These are phyloP conservation scores for Catonia carolina DNA, from an alignment of 2,888 invertebrate genomes.

Conservation along the genomic window DNA sequence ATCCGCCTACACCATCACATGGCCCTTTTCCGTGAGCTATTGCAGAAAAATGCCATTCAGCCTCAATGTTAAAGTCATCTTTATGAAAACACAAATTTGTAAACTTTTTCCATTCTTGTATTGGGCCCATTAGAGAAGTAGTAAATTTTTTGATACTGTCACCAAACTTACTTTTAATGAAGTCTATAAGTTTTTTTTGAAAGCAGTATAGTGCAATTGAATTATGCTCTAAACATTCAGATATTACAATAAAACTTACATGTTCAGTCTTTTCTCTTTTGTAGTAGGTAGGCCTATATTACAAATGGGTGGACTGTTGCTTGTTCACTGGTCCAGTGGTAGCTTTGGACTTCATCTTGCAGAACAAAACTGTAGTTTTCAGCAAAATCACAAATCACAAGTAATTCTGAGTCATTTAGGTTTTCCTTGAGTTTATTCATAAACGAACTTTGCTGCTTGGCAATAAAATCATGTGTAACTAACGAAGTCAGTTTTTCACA, in stretches of 20 bases:
- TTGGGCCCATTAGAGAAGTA: slow-evolving; percentile 33
- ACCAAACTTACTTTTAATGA: background rate
- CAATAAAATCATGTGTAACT: no score
- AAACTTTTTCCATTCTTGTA: slow-evolving; percentile 35
- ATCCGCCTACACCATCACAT: slow-evolving; percentile 30
- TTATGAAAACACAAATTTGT: slow-evolving; percentile 32
- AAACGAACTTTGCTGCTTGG: no score
- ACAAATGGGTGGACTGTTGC: slow-evolving; percentile 18
- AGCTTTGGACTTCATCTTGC: slow-evolving; percentile 19
- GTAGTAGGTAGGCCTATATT: slow-evolving; percentile 6
- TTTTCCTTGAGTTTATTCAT: no score
- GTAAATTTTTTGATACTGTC: no score
- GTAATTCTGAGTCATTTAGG: background rate
- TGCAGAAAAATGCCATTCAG: slow-evolving; percentile 29
- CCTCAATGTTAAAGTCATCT: slow-evolving; percentile 22
- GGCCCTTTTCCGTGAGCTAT: slow-evolving; percentile 28
- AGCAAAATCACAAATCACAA: slow-evolving; percentile 15
- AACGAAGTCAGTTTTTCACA: no score
- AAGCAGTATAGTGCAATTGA: background rate
- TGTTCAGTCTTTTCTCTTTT: background rate
- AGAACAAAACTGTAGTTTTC: slow-evolving; percentile 20
- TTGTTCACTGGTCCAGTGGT: slow-evolving; percentile 6
- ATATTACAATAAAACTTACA: slow-evolving; percentile 4
- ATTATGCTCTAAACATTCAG: slow-evolving; percentile 12
- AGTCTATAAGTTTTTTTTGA: slow-evolving; percentile 4